phyloP scores from a whole-genome alignment of 2,797 vertebrate genomes.

The Fistularia commersonii region DNA sequence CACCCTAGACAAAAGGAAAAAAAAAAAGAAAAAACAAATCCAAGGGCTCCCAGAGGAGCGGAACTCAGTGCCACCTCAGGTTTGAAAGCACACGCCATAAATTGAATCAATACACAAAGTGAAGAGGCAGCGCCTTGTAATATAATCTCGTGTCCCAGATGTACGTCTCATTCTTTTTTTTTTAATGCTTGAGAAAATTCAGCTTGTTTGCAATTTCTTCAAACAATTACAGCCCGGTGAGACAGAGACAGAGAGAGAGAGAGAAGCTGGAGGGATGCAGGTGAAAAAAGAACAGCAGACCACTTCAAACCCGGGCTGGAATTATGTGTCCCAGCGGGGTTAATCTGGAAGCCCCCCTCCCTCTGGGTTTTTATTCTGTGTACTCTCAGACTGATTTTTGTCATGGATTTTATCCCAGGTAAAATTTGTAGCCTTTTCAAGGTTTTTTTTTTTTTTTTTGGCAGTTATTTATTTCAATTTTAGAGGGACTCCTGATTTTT shows the following conservation, averaged over 20 bases:
- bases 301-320: too few species aligned
- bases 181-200: conserved; percentile 25
- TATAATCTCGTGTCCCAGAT: conserved; percentile 20
- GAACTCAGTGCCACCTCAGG: conserved; percentile 24
- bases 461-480: too few species aligned
- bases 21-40: conserved; percentile 7
- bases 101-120: conserved; percentile 27
- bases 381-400: too few species aligned
- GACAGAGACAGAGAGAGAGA: neutral
- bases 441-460: too few species aligned
- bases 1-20: too few species aligned
- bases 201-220: conserved; percentile 33
- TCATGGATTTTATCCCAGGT: too few species aligned
- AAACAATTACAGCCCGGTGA: conserved; percentile 11
- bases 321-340: too few species aligned
- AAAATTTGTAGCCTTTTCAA: too few species aligned
- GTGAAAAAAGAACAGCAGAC: too few species aligned
- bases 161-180: conserved; percentile 5
- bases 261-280: conserved; percentile 5
- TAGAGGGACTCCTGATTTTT: too few species aligned
- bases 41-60: conserved; percentile 23
- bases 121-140: conserved; percentile 18
- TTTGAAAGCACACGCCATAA: conserved; percentile 29
- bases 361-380: too few species aligned
- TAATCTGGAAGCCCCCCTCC: too few species aligned